Evolutionary conservation across 2,888 invertebrate species (phyloP).

Genomic region (Epiblema foenella): DNA sequence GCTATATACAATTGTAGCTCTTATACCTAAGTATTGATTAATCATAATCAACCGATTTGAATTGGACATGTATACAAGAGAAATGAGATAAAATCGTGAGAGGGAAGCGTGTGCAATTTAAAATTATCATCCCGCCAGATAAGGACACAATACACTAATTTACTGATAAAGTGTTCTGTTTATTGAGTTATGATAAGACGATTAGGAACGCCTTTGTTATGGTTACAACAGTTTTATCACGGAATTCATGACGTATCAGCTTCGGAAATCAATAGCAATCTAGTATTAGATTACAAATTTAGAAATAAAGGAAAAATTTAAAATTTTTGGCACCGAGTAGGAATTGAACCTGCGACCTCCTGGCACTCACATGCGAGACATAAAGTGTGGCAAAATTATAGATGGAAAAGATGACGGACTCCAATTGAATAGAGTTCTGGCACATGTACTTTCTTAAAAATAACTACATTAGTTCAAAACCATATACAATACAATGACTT

Average conservation of each 20-base stretch:
- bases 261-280: constrained; percentile 18
- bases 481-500: no score
- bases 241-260: constrained; percentile 3
- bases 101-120: constrained; percentile 38
- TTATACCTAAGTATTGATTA: constrained; percentile 33
- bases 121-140: constrained; percentile 62
- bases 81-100: constrained; percentile 19
- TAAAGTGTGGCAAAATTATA: background rate
- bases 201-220: constrained; percentile 47
- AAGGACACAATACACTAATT: constrained; percentile 58
- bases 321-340: no score
- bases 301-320: no score
- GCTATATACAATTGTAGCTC: constrained; percentile 73
- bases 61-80: constrained; percentile 9
- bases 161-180: constrained; percentile 60
- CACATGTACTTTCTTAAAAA: no score
- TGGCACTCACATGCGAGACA: no score
- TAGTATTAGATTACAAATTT: background rate
- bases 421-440: background rate
- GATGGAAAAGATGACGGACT: background rate
- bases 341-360: no score
- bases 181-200: constrained; percentile 63
- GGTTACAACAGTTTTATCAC: constrained; percentile 34
- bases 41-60: constrained; percentile 38
- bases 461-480: no score